These are phyloP conservation scores for Gonocerus acuteangulatus DNA, from an alignment of 2,888 invertebrate genomes.

Conservation along the genomic window DNA sequence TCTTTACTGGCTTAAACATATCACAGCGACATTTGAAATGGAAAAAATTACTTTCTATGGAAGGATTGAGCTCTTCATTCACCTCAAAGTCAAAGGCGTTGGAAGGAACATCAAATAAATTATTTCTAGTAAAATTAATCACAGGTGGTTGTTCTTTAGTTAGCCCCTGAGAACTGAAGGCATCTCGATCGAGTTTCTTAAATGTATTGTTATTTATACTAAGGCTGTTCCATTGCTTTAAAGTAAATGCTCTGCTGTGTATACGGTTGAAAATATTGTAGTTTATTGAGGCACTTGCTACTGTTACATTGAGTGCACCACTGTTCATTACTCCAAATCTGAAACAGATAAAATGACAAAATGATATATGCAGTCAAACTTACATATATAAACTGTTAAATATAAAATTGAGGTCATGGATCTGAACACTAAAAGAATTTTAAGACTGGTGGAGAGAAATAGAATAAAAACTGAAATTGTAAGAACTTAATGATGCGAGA, in stretches of 20 bases:
- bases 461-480: too few relatives aligned
- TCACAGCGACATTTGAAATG: slow-evolving; percentile 57
- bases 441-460: too few relatives aligned
- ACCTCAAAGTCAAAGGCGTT: slow-evolving; percentile 51
- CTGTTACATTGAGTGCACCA: slow-evolving; percentile 58
- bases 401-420: too few relatives aligned
- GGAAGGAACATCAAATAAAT: slow-evolving; percentile 29
- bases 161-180: slow-evolving; percentile 43
- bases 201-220: slow-evolving; percentile 59
- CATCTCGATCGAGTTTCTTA: slow-evolving; percentile 50
- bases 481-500: too few relatives aligned
- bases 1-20: slow-evolving; percentile 38
- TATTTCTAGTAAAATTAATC: slow-evolving; percentile 35
- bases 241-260: slow-evolving; percentile 52
- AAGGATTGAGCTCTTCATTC: slow-evolving; percentile 44
- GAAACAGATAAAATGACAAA: slow-evolving; percentile 29
- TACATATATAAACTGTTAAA: too few relatives aligned
- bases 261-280: slow-evolving; percentile 56
- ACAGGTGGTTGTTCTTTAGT: slow-evolving; percentile 41
- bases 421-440: too few relatives aligned
- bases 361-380: too few relatives aligned
- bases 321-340: slow-evolving; percentile 47
- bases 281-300: slow-evolving; percentile 53
- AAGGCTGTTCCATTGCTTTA: slow-evolving; percentile 60
- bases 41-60: slow-evolving; percentile 55